These are phyloP conservation scores for Harpagifer antarcticus DNA, from an alignment of 2,797 vertebrate species.

Conservation along the genomic window DNA sequence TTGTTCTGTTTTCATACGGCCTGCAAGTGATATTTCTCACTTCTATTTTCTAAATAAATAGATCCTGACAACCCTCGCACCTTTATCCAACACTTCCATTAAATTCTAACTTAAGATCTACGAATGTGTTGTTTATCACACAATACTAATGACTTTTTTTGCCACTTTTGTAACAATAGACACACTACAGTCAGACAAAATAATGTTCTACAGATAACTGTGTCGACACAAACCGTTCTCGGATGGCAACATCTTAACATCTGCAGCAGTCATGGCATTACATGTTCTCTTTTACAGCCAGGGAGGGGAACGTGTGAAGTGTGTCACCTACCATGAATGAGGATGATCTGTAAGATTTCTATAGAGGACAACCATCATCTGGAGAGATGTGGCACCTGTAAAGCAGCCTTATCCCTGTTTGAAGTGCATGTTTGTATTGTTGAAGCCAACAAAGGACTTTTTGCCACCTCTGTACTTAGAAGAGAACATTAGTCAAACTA, in stretches of 20 bases:
- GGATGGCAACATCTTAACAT: slow-evolving; percentile 42
- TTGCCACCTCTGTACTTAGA: slow-evolving; percentile 80
- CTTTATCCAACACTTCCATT: slow-evolving; percentile 57
- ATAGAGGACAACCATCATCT: slow-evolving; percentile 66
- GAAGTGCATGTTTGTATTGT: slow-evolving; percentile 86
- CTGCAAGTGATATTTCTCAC: slow-evolving; percentile 61
- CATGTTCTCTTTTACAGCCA: slow-evolving; percentile 53
- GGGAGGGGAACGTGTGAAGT: slow-evolving; percentile 55
- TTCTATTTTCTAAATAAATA: slow-evolving; percentile 64
- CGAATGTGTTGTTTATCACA: slow-evolving; percentile 70
- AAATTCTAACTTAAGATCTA: slow-evolving; percentile 51
- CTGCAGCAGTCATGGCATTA: slow-evolving; percentile 27
- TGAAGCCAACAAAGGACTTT: slow-evolving; percentile 80
- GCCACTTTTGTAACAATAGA: slow-evolving; percentile 25
- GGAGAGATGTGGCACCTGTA: slow-evolving; percentile 79
- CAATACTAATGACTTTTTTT: slow-evolving; percentile 45
- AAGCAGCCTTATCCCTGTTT: slow-evolving; percentile 77
- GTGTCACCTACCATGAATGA: slow-evolving; percentile 65
- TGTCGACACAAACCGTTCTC: background rate
- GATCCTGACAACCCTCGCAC: slow-evolving; percentile 57
- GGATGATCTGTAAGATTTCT: slow-evolving; percentile 69
- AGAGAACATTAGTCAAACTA: slow-evolving; percentile 75
- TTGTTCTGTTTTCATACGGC: slow-evolving; percentile 17
- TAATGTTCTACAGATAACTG: slow-evolving; percentile 1
- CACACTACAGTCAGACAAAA: slow-evolving; percentile 3